Evolutionary conservation across 2,888 invertebrate genomes (phyloP), one percentile per base, ranked within the genome.

Genomic region (Microplitis manilae): DNA sequence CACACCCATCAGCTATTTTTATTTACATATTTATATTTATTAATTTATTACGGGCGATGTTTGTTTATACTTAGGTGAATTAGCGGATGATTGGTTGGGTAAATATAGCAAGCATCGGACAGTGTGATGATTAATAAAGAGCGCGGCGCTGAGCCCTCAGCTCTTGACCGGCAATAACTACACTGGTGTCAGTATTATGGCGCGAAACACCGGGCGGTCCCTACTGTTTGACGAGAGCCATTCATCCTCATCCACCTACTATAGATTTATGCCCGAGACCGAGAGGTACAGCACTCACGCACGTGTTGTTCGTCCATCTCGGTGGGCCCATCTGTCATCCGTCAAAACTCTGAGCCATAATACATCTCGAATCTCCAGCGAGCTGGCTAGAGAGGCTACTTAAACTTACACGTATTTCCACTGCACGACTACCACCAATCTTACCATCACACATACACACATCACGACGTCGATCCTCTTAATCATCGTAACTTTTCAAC

Each of bases 141-240:
- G 40, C 61, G 5, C 39, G 13, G 38, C 71, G 59, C 20, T 59
- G 17, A 59, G 9, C 60, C n/a, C 40, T 40, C 62, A 15, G 17
- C 13, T 65, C 30, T 38, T 20, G 8, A 50, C 9, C 50, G 8
- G 72, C 68, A 73, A 73, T 59, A 59, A 65, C 38, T 73, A 30
- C 17, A 77, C 80, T 79, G 79, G 81, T 80, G 83, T 84, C 85
- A 85, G 86, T 86, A 89, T 88, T 88, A 88, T 87, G 86, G 88
- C 85, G 87, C 86, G 87, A 87, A 87, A 81, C 87, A 84, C 84
- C 87, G 87, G 88, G 89, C 87, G 89, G 88, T 88, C 89, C 87
- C 87, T 89, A 87, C 88, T 87, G 89, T 89, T 90, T 89, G 89
- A 90, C 89, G 89, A 89, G 89, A 88, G 85, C 87, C 88, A 90